A percentile compares a stretch with the other conserved stretches of the same genome.
phyloP scores from a whole-genome alignment of 2,888 invertebrate species.

The Clanis bilineata region DNA sequence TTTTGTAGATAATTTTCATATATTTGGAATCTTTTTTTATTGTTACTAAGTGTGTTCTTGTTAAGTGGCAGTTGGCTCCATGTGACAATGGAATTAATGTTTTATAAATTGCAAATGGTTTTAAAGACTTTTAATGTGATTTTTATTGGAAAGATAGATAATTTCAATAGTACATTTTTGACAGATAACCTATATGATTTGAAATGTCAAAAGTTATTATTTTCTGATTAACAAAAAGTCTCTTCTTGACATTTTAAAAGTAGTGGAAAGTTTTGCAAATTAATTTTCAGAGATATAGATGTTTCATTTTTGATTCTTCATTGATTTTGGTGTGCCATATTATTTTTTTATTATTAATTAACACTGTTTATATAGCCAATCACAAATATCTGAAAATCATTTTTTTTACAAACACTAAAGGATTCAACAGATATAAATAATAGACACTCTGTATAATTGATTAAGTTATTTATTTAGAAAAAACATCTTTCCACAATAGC shows the following conservation, averaged over 20 bases:
- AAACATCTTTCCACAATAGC: no score
- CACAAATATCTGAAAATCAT: no score
- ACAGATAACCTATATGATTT: constrained; percentile 59
- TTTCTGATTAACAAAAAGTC: constrained; percentile 23
- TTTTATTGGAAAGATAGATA: constrained; percentile 17
- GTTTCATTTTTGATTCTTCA: background rate
- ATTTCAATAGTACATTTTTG: constrained; percentile 34
- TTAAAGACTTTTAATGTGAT: background rate
- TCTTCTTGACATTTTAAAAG: background rate
- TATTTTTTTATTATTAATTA: no score
- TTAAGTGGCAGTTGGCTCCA: constrained; percentile 40
- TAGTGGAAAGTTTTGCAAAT: background rate
- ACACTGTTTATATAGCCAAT: no score
- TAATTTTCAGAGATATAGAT: background rate
- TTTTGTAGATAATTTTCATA: constrained; percentile 34
- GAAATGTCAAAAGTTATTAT: constrained; percentile 43
- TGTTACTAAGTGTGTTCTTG: constrained; percentile 34
- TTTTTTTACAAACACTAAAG: no score
- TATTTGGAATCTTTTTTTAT: constrained; percentile 27
- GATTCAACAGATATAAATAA: no score
- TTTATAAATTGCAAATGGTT: background rate
- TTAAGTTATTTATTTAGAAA: no score
- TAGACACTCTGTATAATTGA: background rate
- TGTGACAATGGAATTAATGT: constrained; percentile 24
- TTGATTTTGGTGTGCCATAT: no score